Evolutionary conservation across 2,797 vertebrate species (phyloP).

Genomic region (Helarctos malayanus): DNA sequence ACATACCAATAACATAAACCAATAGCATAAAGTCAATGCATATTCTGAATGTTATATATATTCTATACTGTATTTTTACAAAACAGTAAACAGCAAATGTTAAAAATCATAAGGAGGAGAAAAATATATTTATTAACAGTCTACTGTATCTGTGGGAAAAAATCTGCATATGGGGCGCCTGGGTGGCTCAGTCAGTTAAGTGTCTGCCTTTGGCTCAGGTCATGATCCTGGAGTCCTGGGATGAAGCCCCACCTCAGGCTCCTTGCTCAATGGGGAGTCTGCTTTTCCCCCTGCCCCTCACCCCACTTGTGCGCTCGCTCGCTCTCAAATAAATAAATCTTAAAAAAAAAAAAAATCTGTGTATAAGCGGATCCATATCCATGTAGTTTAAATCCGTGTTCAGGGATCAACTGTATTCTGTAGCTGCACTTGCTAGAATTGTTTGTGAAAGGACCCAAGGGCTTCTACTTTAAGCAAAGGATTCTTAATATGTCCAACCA

Average conservation of each 20-base stretch:
- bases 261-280: no score
- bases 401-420: neutral
- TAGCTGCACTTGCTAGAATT: neutral
- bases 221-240: no score
- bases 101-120: neutral
- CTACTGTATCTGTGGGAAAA: neutral
- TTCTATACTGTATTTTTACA: neutral
- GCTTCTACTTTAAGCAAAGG: neutral
- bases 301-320: no score
- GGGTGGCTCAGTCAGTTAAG: no score
- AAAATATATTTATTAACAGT: neutral
- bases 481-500: rapidly evolving
- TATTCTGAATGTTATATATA: neutral
- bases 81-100: neutral
- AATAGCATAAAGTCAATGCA: neutral
- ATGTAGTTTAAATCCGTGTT: neutral
- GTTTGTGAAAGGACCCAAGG: neutral
- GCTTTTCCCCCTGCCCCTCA: no score
- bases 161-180: neutral
- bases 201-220: no score
- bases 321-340: no score
- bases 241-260: no score
- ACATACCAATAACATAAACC: neutral
- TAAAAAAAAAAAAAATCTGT: neutral
- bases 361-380: neutral